A percentile compares a stretch with the other conserved stretches of the same genome.
Evolutionary conservation across 2,888 invertebrate species (phyloP).

Genomic region (Tyria jacobaeae): DNA sequence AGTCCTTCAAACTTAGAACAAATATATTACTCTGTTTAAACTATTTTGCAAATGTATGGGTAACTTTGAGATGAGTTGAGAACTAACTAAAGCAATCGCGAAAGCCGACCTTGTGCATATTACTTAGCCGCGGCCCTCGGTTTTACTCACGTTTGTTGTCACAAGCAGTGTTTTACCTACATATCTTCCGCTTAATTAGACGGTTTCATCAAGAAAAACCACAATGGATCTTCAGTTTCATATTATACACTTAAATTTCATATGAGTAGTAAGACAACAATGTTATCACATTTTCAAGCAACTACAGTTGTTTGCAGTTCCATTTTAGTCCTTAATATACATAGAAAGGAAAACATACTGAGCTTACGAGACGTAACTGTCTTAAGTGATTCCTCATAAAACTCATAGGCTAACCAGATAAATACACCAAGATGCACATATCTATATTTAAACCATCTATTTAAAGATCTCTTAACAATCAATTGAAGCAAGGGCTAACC

Average conservation of each 20-base stretch:
- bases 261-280: background rate
- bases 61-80: constrained; percentile 2
- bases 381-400: constrained; percentile 11
- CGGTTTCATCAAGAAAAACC: no score
- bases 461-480: constrained; percentile 59
- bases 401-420: constrained; percentile 1
- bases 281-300: background rate
- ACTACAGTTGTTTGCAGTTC: background rate
- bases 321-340: background rate
- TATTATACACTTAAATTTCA: no score
- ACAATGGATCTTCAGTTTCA: no score
- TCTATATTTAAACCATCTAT: constrained; percentile 55
- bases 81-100: constrained; percentile 1
- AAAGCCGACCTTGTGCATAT: background rate
- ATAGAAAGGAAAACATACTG: background rate
- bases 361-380: constrained; percentile 15
- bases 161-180: no score
- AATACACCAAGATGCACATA: constrained; percentile 6
- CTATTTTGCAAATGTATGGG: background rate
- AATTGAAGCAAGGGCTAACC: constrained; percentile 65
- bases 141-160: background rate
- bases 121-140: background rate
- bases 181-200: no score
- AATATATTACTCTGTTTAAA: background rate
- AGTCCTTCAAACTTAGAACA: background rate